Base-by-base conservation (phyloP, 2,797 vertebrate genomes). In the Lagodon rhomboides region DNA sequence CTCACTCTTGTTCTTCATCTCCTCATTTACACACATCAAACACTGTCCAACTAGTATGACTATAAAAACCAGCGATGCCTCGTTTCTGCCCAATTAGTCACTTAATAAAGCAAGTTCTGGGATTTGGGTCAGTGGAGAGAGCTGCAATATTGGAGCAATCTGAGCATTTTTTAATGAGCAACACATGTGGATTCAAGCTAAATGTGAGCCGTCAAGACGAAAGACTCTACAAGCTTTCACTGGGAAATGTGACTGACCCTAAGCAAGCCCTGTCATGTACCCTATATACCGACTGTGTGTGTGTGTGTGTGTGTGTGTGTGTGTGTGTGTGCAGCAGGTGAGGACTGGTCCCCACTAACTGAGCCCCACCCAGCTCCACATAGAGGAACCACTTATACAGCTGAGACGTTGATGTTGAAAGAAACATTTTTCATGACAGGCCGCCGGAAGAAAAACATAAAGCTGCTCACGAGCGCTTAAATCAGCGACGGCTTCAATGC, bases 281-380 rank as follows among this genome's bases (percentile, higher is more conserved):
- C n/a, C n/a, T n/a, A n/a, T n/a, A n/a, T n/a, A n/a, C n/a, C n/a
- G n/a, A n/a, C n/a, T n/a, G n/a, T 56, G 64, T 64, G 46, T 56
- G 55, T 47, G 51, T 10, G 15, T 60, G 61, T 10, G 13, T 65
- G 60, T 55, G 61, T 81, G 75, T 27, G 44, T 65, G 62, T 63
- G 51, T 49, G 44, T 58, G 63, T 63, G 44, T 53, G 54, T 47
- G 49, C 22, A 66, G 75, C 86, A 89, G 73, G 79, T 90, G 79
- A 82, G 70, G 61, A 85, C 82, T 74, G 30, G 54, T 83, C 68
- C 50, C 58, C 55, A 68, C 50, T 63, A 59, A 68, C 56, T 43
- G 67, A 78, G 60, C 80, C 72, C 53, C 78, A 82, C 86, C 83
- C 78, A 49, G 62, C 70, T 70, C 56, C 56, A 56, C 72, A 82